Evolutionary conservation across 2,113 vertebrate species (phyloP), one percentile per base, ranked within the genome.

Genomic region (Anseranas semipalmata): DNA sequence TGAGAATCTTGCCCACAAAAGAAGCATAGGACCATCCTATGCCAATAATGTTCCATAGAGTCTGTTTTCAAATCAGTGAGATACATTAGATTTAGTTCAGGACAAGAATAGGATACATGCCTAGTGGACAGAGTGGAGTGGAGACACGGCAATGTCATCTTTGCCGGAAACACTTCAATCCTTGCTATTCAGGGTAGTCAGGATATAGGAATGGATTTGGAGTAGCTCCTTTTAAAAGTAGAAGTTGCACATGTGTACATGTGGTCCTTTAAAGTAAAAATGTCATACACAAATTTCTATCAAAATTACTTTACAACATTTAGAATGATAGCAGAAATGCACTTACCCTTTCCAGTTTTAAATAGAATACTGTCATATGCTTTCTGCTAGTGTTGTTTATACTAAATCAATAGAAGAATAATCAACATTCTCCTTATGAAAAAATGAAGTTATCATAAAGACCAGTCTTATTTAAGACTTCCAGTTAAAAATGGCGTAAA

Each of bases 381-480:
- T 93, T 78, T 66, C 78, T 33, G 35, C n/a, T 50, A 74, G 17
- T 53, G 70, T 73, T 95, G 66, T 4, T 0, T 52, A 66, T 68
- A 74, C 17, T 5, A 86, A 91, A 85, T 68, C 82, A 79, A 77
- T 78, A 72, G 37, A 94, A 84, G 70, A 62, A 19, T 60, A 91
- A 73, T 80, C n/a, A 87, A 48, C 65, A 78, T 62, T 66, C 2
- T 89, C 17, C n/a, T 33, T 66, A 55, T 37, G 32, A 70, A 45
- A 85, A 96, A 86, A 53, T 10, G 2, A 62, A 79, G 5, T 70
- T 88, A 89, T 88, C 4, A 2, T 53, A 68, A 82, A 74, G 58
- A 86, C 28, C 21, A 94, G 25, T 24, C 11, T 53, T 85, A 80
- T 72, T 90, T 83, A 86, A 89, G 52, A 81, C 91, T 95, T 95